Evolutionary conservation across 2,888 invertebrate species (phyloP), one percentile per base, ranked within the genome.

Genomic region (Yponomeuta evonymella): DNA sequence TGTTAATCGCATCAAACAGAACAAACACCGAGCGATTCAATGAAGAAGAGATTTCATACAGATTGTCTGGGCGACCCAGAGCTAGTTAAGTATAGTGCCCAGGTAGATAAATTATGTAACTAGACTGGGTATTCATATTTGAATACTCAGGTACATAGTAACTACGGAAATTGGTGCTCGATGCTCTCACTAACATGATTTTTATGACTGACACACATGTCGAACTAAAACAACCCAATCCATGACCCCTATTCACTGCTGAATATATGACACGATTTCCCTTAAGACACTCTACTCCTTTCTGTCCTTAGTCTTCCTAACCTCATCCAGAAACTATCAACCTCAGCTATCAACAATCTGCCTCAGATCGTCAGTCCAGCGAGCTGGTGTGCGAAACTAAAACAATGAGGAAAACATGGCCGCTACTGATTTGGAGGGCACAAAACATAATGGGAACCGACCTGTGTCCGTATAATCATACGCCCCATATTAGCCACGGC

Each of bases 1-100:
- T 58, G 4, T 68, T 68, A 68, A 48, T 67, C 15, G 12, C 68
- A 48, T 23, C 48, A 23, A 65, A 30, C 11, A 65, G 63, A 65
- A 12, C 15, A 15, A 5, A 1, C 51, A 12, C 12, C 9, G 5
- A 8, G 43, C 6, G 23, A 23, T 43, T 58, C 51, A 58, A 58
- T 58, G 51, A 12, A 58, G 1, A 58, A 12, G 51, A 58, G 3
- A 58, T 12, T 15, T 58, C 51, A 3, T 12, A 15, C 5, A 15
- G 51, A 58, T 58, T 12, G 51, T 15, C 51, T 15, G 15, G 15
- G 15, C 51, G 51, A 58, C 15, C 2, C 51, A 58, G 51, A 33
- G 43, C 43, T 58, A 58, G 0, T 5, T 58, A 15, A 15, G 4
- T 15, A 58, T 15, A 15, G 15, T 15, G 8, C 10, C 36, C 2